A percentile compares a stretch with the other conserved stretches of the same genome.
These are phyloP conservation scores for Misgurnus anguillicaudatus DNA, from an alignment of 2,113 vertebrate species.

Conservation along the genomic window DNA sequence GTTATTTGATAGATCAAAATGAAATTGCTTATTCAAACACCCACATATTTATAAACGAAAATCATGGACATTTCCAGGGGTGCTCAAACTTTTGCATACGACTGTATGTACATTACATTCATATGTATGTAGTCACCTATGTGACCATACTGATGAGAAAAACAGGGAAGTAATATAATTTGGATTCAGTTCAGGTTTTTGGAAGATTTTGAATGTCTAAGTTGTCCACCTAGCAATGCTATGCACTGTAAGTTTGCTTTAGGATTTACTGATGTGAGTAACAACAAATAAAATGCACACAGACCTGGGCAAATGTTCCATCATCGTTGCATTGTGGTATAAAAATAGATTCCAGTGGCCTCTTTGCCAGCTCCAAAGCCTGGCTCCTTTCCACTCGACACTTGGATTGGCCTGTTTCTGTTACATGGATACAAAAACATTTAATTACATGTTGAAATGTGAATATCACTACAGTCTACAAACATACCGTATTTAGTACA, in stretches of 20 bases:
- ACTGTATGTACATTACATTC: too few relatives aligned
- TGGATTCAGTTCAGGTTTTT: constrained; percentile 14
- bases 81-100: too few relatives aligned
- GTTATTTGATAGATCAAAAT: too few relatives aligned
- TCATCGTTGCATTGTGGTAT: constrained; percentile 95
- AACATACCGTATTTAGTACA: too few relatives aligned
- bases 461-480: too few relatives aligned
- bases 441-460: neutral
- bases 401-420: constrained; percentile 92
- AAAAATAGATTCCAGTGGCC: constrained; percentile 93
- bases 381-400: constrained; percentile 88
- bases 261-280: constrained; percentile 12
- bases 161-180: constrained; percentile 4
- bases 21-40: too few relatives aligned
- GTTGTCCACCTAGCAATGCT: neutral
- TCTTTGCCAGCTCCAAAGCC: constrained; percentile 88
- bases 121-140: neutral
- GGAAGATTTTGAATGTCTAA: neutral
- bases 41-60: too few relatives aligned
- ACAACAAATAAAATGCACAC: constrained; percentile 40
- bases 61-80: too few relatives aligned
- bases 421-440: constrained; percentile 39
- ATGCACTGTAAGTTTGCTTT: neutral
- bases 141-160: constrained; percentile 40
- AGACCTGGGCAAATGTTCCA: constrained; percentile 93